Conservation (phyloP, 2,113 vertebrate genomes). For the Phoenicopterus ruber region DNA sequence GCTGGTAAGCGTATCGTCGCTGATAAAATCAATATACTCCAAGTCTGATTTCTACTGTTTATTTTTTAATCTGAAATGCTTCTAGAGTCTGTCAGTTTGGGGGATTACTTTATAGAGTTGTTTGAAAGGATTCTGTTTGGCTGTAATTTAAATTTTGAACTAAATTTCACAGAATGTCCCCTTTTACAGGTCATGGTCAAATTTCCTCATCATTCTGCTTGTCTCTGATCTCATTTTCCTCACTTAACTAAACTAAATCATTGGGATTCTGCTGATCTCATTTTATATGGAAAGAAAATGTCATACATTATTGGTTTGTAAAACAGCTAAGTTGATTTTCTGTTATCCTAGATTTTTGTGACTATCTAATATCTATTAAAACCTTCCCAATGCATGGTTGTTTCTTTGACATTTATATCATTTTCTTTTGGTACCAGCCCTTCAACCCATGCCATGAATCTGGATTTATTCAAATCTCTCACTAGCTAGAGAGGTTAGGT, state of each 20-base stretch:
- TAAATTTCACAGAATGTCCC: not conserved
- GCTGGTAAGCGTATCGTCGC: not conserved
- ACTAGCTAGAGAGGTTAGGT: not conserved
- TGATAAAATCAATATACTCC: not conserved
- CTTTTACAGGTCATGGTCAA: not conserved
- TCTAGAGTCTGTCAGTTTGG: not conserved
- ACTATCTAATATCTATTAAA: not conserved
- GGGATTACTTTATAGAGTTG: not conserved
- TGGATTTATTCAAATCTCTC: not conserved
- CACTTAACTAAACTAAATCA: not conserved
- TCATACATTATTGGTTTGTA: rapidly evolving
- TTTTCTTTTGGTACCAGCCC: not conserved
- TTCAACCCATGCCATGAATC: not conserved
- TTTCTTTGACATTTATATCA: not conserved
- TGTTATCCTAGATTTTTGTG: not conserved
- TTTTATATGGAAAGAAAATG: not conserved
- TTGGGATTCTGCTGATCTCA: not conserved
- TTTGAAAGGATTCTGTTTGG: not conserved
- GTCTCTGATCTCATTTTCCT: not conserved
- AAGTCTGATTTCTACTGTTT: not conserved
- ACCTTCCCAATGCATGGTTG: not conserved
- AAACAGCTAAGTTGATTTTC: not conserved
- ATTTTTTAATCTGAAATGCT: not conserved
- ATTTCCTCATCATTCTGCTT: not conserved
- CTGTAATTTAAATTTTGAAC: not conserved